These are phyloP conservation scores for Cladopsammia gracilis DNA, from an alignment of 64 coral and sea anemone genomes.

Conservation along the genomic window DNA sequence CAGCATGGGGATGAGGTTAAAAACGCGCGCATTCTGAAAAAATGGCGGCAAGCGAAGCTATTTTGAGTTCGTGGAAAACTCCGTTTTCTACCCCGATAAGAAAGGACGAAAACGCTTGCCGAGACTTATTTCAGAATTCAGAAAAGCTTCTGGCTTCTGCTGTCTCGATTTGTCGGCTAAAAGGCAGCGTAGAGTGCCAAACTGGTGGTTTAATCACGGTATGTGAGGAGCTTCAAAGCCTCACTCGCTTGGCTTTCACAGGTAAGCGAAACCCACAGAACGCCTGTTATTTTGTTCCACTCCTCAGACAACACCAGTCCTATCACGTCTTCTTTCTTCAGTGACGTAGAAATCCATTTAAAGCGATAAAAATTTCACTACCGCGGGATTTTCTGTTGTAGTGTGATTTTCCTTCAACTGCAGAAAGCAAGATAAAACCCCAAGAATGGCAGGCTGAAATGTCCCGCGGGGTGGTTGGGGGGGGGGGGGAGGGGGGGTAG, in stretches of 20 bases:
- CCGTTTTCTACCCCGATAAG: constrained; percentile 83
- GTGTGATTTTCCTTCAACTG: no score
- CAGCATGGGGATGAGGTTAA: background rate
- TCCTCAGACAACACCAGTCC: background rate
- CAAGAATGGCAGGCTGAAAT: no score
- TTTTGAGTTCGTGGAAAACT: constrained; percentile 60
- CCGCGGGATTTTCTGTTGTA: no score
- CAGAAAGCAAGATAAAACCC: no score
- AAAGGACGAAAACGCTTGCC: constrained; percentile 70
- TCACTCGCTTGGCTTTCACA: constrained; percentile 81
- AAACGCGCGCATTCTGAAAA: constrained; percentile 26
- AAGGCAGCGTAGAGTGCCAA: constrained; percentile 96
- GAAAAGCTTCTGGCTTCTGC: constrained; percentile 98
- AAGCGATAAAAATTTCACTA: no score
- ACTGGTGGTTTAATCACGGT: constrained; percentile 96
- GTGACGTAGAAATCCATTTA: no score
- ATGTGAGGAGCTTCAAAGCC: constrained; percentile 91
- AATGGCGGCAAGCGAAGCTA: constrained; percentile 76
- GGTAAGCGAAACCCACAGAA: constrained; percentile 48
- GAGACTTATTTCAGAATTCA: constrained; percentile 89
- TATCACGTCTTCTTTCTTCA: background rate
- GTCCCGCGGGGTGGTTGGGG: no score
- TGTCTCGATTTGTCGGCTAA: constrained; percentile 97
- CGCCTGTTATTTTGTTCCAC: background rate
- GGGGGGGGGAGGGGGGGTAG: no score